A percentile compares a stretch with the other conserved stretches of the same genome.
Evolutionary conservation across 2,113 vertebrate species (phyloP).

Genomic region (Lepus europaeus): DNA sequence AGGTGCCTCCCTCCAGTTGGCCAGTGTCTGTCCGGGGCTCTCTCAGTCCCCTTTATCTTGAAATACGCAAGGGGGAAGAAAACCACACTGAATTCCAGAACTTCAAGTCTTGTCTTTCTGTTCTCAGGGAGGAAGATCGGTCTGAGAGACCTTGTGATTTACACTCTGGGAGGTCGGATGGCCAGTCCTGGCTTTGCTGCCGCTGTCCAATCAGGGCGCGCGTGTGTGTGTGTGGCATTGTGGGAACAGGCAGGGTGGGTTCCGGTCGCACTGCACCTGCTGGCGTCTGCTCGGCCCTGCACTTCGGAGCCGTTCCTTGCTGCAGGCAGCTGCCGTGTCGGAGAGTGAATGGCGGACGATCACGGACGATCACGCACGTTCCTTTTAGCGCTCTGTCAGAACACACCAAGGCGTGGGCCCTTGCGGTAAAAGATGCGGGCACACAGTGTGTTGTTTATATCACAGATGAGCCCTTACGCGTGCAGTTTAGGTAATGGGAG

Average conservation of each 20-base stretch:
- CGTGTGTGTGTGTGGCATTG: background rate
- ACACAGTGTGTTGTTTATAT: rapidly evolving
- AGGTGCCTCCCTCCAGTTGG: background rate
- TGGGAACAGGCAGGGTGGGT: background rate
- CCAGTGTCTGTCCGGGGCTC: background rate
- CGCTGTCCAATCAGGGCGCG: background rate
- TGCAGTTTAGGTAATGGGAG: background rate
- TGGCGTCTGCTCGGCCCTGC: background rate
- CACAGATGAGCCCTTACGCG: background rate
- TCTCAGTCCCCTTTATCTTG: background rate
- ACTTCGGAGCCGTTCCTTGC: background rate
- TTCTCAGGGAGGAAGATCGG: background rate
- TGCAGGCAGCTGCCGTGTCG: background rate
- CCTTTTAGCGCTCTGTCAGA: background rate
- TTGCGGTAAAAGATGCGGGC: background rate
- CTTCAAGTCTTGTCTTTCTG: constrained; percentile 29
- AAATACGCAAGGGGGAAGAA: background rate
- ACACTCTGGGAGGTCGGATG: background rate
- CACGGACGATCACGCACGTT: background rate
- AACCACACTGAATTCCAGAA: constrained; percentile 8
- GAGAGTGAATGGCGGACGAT: background rate
- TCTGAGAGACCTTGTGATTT: background rate
- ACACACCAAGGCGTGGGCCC: background rate
- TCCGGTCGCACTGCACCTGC: background rate
- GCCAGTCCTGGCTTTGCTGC: background rate